Conservation (phyloP, 35 echinoderm and acorn worm species). For the Apostichopus japonicus region DNA sequence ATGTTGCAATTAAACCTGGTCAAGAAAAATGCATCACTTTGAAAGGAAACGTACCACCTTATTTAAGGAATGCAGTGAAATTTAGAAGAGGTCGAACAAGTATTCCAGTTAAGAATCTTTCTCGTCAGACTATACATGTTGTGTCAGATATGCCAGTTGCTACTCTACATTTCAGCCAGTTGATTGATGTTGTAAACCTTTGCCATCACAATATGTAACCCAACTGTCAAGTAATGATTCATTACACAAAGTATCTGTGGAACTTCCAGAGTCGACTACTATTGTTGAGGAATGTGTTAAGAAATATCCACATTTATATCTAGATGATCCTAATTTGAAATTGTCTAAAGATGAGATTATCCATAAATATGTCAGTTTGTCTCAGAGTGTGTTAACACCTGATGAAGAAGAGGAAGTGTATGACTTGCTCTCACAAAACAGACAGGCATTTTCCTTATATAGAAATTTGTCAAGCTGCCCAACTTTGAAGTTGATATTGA, state of each 20-base stretch:
- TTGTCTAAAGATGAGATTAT: not conserved
- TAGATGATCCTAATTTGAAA: not conserved
- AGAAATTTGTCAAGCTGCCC: constrained; percentile 52
- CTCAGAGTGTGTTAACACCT: not conserved
- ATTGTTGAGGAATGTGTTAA: too few relatives aligned
- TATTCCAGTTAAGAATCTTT: not conserved
- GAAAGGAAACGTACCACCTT: too few relatives aligned
- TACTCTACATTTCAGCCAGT: not conserved
- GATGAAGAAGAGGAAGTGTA: not conserved
- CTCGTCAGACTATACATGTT: not conserved
- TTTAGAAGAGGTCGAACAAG: not conserved
- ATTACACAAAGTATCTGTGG: not conserved
- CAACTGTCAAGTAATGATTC: not conserved
- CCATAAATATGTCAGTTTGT: not conserved
- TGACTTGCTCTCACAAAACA: too few relatives aligned
- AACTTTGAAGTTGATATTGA: too few relatives aligned
- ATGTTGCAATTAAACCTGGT: constrained; percentile 6
- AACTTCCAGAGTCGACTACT: too few relatives aligned
- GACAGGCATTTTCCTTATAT: constrained; percentile 55
- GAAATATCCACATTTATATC: constrained; percentile 17
- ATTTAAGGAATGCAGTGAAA: not conserved
- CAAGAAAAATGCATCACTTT: not conserved
- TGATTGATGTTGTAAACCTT: not conserved
- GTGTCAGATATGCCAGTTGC: not conserved
- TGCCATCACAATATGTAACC: not conserved